Evolutionary conservation across 2,888 invertebrate species (phyloP), one percentile per base, ranked within the genome.

Genomic region (Callyntrura guangdongensis): DNA sequence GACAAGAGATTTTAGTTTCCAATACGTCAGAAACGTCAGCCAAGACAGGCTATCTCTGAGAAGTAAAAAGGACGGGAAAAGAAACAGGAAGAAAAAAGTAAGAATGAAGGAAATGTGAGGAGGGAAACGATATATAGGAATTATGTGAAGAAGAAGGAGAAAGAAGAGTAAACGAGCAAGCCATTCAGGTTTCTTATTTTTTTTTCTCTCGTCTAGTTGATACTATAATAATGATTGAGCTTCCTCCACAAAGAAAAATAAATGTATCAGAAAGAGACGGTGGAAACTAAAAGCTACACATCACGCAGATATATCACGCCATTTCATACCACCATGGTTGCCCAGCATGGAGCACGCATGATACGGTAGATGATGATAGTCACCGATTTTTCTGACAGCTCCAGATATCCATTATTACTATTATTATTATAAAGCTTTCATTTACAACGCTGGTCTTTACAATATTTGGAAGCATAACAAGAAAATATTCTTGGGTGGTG

Each of bases 341-440:
- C 36, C 36, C 69, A 72, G 25, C 5, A 12, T 83, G 83, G 20
- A 49, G 49, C 77, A 86, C 47, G 59, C 77, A 47, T 69, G 61
- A 72, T 36, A 36, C 36, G 56, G 49, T 27, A 45, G 53, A 81
- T 81, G 49, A 81, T 79, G 49, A 81, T 79, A 81, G 81, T 49
- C 81, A 67, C 49, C 81, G 36, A 87, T 53, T 87, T 81, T 27
- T 36, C 87, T 87, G 87, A 87, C 87, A 87, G 87, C 53, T 53
- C 64, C 77, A 86, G 79, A 79, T 87, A 77, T 72, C 72, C 81
- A 85, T 85, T 49, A 72, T 72, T 47, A 59, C 27, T 79, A 11
- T 47, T 56, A 79, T 79, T 79, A 87, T 81, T 86, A 77, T 86
- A 61, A 86, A 86, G 86, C 86, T 86, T 77, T 86, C 86, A 86